phyloP scores from a whole-genome alignment of 2,888 invertebrate species.

The Lacanobia oleracea region DNA sequence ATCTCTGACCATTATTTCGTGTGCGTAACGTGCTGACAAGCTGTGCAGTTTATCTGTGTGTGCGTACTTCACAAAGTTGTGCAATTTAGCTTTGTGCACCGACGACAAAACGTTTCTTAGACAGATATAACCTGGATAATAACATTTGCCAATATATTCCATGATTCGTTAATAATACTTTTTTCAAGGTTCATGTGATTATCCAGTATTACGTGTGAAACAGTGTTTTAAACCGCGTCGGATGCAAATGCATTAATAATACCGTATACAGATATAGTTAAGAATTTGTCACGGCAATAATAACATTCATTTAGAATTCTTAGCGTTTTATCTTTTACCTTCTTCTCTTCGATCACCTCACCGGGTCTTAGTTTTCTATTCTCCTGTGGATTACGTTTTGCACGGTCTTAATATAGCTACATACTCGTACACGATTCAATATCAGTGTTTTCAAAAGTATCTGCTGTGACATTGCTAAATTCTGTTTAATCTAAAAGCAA shows the following conservation, averaged over 20 bases:
- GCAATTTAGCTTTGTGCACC: slow-evolving; percentile 86
- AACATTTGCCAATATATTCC: slow-evolving; percentile 70
- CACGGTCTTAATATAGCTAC: slow-evolving; percentile 87
- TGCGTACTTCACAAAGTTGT: slow-evolving; percentile 87
- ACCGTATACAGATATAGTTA: slow-evolving; percentile 86
- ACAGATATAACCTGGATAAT: slow-evolving; percentile 79
- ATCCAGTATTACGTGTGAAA: slow-evolving; percentile 78
- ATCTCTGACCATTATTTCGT: slow-evolving; percentile 81
- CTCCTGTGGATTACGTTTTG: slow-evolving; percentile 92
- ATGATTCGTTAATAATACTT: slow-evolving; percentile 19
- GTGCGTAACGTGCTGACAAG: slow-evolving; percentile 89
- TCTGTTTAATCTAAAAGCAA: slow-evolving; percentile 82
- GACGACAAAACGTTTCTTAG: slow-evolving; percentile 82
- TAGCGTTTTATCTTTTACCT: slow-evolving; percentile 93
- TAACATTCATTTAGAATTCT: slow-evolving; percentile 87
- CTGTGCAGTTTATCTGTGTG: slow-evolving; percentile 89
- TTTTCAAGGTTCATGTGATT: slow-evolving; percentile 76
- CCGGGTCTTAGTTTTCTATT: slow-evolving; percentile 98
- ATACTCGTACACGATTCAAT: slow-evolving; percentile 74
- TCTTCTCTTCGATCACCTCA: slow-evolving; percentile 98
- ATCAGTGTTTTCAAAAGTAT: slow-evolving; percentile 75
- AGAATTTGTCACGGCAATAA: slow-evolving; percentile 87
- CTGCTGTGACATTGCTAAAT: slow-evolving; percentile 77
- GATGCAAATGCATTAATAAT: slow-evolving; percentile 87
- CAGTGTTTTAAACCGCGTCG: slow-evolving; percentile 83